Evolutionary conservation across 1,140 invertebrate species (phyloP), one percentile per base, ranked within the genome.

Genomic region (Bombus confusus): DNA sequence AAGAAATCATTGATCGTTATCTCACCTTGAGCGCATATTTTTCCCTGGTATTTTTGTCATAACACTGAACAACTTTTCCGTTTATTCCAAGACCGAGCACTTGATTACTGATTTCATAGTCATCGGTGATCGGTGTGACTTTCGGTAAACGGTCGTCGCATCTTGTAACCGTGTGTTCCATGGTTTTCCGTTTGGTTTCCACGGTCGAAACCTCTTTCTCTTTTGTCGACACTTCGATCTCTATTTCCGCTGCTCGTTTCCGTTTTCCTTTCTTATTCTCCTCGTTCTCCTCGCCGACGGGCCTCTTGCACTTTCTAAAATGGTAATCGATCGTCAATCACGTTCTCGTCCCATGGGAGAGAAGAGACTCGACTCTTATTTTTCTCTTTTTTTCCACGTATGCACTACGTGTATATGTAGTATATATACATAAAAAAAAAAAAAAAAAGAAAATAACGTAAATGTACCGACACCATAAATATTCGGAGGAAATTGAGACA

Each of bases 61-160:
- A 97, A 94, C 97, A 98, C 93, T 97, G 96, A 15, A 97, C 97
- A 59, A 98, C 98, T 96, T 99, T 99, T 62, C 99, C 99, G 95
- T 99, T 99, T 88, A 99, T 99, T 28, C 99, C 99, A 43, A 99
- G 96, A n/a, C 99, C 99, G 66, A 99, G 96, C 25, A 99, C 99
- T 77, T 97, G 98, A 92, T 97, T 97, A n/a, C 98, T 98, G 89
- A 99, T 98, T 93, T 97, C 97, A 94, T 99, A 99, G 95, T 99
- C 99, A 83, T 99, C 97, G 47, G 97, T 97, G 87, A 99, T 98
- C 34, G 97, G 96, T 59, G 96, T 97, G 81, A 96, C 96, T 96
- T 98, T 98, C 64, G 97, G 97, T 75, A 94, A 86, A 66, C 94
- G 93, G 4, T 59, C 39, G 31, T 92, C 92, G 39, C 87, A 86